These are phyloP conservation scores for Stictocephala bisonia DNA, from an alignment of 2,888 invertebrate genomes.

Conservation along the genomic window DNA sequence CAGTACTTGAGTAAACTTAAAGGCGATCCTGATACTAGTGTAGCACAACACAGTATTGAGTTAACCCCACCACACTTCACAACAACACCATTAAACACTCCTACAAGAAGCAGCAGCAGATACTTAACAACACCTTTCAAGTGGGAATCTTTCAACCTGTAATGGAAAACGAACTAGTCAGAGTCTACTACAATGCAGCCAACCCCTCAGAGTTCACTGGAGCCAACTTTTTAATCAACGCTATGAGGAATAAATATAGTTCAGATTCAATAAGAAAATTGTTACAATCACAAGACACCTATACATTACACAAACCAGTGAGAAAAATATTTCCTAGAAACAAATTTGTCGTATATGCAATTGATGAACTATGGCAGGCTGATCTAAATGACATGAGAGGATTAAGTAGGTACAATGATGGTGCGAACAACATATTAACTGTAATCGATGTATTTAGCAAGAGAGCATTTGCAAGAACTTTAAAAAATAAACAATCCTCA, in stretches of 20 bases:
- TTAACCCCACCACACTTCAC: too few species aligned
- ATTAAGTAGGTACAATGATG: slow-evolving; percentile 1
- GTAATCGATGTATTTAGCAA: slow-evolving; percentile 9
- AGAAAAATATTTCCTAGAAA: neutral
- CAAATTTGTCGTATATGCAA: neutral
- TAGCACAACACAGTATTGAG: too few species aligned
- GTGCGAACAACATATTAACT: neutral
- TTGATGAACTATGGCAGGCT: slow-evolving; percentile 1
- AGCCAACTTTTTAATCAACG: neutral
- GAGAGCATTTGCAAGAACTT: neutral
- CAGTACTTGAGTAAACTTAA: too few species aligned
- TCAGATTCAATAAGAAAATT: neutral
- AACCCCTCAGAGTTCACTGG: neutral
- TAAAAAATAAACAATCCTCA: too few species aligned
- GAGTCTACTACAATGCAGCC: neutral
- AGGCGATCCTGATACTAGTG: too few species aligned
- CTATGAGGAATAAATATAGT: neutral
- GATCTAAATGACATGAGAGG: slow-evolving; percentile 26
- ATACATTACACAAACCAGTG: slow-evolving; percentile 6
- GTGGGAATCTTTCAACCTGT: too few species aligned
- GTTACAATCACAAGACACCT: slow-evolving; percentile 17
- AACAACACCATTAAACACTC: too few species aligned
- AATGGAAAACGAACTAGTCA: neutral
- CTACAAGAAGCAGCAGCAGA: too few species aligned
- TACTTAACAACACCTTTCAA: too few species aligned